Evolutionary conservation across 2,113 vertebrate species (phyloP), one percentile per base, ranked within the genome.

Genomic region (Arvicanthis niloticus): DNA sequence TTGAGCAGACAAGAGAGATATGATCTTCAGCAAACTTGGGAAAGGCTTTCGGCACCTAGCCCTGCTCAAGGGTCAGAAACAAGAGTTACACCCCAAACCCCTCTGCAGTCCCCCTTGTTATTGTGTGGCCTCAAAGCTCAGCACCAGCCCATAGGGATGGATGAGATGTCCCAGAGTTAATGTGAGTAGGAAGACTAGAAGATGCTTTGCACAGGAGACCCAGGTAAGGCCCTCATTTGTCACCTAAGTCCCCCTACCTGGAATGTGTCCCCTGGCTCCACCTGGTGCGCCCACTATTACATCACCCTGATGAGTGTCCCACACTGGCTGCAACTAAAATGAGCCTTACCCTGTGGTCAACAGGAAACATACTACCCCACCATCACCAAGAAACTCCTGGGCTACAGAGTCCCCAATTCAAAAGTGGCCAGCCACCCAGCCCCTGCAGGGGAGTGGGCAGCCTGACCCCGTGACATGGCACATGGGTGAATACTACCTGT

Each of bases 61-160:
- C 1, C 3, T 1, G 22, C 56, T 42, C 16, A 24, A 26, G 62
- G 56, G 45, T 40, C 24, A 48, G 58, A 86, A 89, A 45, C 5
- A 13, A 40, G 77, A 67, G 8, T 7, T 48, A 0, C 0, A 1
- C 65, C 29, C 10, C 2, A 42, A 65, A 40, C 67, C 56, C 37
- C 77, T 67, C 34, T 75, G 84, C n/a, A 10, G 7, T 56, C n/a
- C 5, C 37, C 37, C 34, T 17, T 11, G 58, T 68, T 31, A 1
- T 37, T 3, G 24, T 29, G 0, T 1, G n/a, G 34, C 34, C 56
- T 3, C 0, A 0, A 0, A 24, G 48, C 4, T 78, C 77, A 16
- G 17, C 51, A 31, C 31, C 58, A 78, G 16, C 7, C 67, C 26
- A 10, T 12, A 56, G 37, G 1, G 31, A 70, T n/a, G 29, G 56